Evolutionary conservation across 2,113 vertebrate genomes (phyloP), one percentile per base, ranked within the genome.

Genomic region (Seriola quinqueradiata): DNA sequence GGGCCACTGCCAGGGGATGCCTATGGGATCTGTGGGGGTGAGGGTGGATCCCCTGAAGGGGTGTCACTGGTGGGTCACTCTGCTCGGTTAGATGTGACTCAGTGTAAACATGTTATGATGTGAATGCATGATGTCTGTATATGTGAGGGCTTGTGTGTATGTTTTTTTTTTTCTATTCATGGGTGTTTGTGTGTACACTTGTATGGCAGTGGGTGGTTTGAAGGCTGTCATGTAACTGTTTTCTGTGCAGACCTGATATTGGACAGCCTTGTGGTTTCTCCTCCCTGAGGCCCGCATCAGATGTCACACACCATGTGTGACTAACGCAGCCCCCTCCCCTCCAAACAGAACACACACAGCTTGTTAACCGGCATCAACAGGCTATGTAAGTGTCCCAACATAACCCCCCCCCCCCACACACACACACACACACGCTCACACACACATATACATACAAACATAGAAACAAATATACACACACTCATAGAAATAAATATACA

Each of bases 11-110:
- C 6, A 10, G 57, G 17, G 73, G 81, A 67, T 6, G 48, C 85
- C 64, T 57, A 4, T 55, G 60, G 57, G 50, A 65, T 76, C 81
- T 77, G 60, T 57, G 23, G 28, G 57, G 78, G 64, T 68, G 76
- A 77, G 52, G n/a, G 57, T 60, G 25, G 67, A 75, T 83, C 61
- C 85, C 83, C 86, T 55, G n/a, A 88, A 40, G 77, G 65, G 69
- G 65, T 87, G 86, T 90, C 88, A 89, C 40, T 64, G 44, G 34
- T 42, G 52, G 93, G 92, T 88, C 89, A 90, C 58, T 36, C 48
- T 77, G 77, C 68, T 74, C 78, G 81, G 55, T 79, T 71, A n/a
- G 38, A 60, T 46, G 25, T 21, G 21, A 70, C 19, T 12, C 57
- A 25, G 17, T 46, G 44, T 67, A 68, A 88, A 81, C 75, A 64